Evolutionary conservation across 2,113 vertebrate genomes (phyloP).

Genomic region (Actenoides lindsayi): DNA sequence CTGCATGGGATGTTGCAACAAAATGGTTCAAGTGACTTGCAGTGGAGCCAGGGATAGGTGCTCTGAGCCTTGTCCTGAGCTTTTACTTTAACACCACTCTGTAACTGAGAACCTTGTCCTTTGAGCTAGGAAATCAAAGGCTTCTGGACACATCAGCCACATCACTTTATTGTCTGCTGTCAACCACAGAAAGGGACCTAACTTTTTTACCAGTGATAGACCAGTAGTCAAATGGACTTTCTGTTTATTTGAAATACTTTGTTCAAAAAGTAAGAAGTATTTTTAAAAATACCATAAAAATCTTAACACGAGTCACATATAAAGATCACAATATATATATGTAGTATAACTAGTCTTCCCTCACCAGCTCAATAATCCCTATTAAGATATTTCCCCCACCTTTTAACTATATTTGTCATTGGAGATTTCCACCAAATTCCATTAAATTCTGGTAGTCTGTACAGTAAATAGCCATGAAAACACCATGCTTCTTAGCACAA

Average conservation of each 20-base stretch:
- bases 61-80: neutral
- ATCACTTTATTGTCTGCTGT: neutral
- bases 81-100: neutral
- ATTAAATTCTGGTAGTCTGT: conserved; percentile 62
- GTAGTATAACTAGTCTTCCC: neutral
- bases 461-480: conserved; percentile 75
- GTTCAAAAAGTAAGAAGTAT: neutral
- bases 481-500: conserved; percentile 71
- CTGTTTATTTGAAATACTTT: neutral
- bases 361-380: neutral
- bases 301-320: neutral
- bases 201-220: neutral
- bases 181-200: neutral
- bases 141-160: neutral
- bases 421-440: conserved; percentile 68
- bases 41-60: accelerated
- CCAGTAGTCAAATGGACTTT: neutral
- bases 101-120: neutral
- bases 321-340: neutral
- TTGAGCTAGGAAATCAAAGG: neutral
- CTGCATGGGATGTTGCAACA: neutral
- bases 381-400: neutral
- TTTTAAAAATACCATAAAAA: neutral
- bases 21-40: neutral
- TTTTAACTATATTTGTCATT: conserved; percentile 10